Base-by-base conservation (phyloP, 2,888 invertebrate genomes). In the Lepas anatifera region DNA sequence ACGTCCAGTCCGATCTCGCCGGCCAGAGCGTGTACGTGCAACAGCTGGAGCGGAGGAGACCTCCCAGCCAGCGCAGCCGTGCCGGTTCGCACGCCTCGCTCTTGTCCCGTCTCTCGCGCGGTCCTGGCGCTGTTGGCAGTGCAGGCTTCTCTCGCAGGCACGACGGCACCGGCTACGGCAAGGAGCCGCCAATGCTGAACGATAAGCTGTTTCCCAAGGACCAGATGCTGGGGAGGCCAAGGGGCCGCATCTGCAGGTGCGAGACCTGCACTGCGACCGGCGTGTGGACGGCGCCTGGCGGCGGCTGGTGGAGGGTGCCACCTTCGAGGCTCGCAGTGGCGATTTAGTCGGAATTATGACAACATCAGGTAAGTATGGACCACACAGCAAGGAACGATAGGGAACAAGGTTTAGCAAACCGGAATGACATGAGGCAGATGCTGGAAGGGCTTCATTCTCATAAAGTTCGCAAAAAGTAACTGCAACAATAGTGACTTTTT, bases 321-420 rank as follows among this genome's bases (percentile, higher is more conserved):
- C 91, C 39, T 87, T 95, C 75, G 95, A 96, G 80, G 89, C 90
- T 37, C 88, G 90, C 75, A 94, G 93, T 0, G 94, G 95, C 3
- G 95, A 96, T 81, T 85, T 95, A 64, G 82, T 95, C 76, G 95
- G 94, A 3, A 85, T 96, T 32, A 87, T 96, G 86, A 89, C 95
- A 1, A 95, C 95, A 0, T 78, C 78, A 67, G 81, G 82, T 81
- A 71, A 76, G 75, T 71, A 46, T n/a, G n/a, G n/a, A n/a, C n/a
- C n/a, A n/a, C n/a, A n/a, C n/a, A n/a, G n/a, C n/a, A n/a, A n/a
- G n/a, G n/a, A n/a, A n/a, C n/a, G n/a, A n/a, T n/a, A n/a, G n/a
- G n/a, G n/a, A n/a, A n/a, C n/a, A n/a, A n/a, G n/a, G n/a, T n/a
- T n/a, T n/a, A n/a, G n/a, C n/a, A n/a, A n/a, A n/a, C n/a, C n/a